Evolutionary conservation across 2,888 invertebrate species (phyloP).

Genomic region (Ellobium chinense): DNA sequence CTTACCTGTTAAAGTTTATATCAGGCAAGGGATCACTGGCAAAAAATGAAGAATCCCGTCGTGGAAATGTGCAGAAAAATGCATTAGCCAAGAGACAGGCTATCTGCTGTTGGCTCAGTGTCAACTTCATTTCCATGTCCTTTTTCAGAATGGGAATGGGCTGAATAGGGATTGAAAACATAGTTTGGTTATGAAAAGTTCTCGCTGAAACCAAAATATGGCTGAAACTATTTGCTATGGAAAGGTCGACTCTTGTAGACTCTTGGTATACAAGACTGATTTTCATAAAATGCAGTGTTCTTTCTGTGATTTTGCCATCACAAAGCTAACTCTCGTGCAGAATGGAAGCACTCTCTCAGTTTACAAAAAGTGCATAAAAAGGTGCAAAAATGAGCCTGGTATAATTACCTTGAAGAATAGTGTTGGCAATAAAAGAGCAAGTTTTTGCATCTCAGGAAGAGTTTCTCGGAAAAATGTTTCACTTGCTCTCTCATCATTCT

Average conservation of each 20-base stretch:
- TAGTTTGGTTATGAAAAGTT: background rate
- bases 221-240: background rate
- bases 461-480: background rate
- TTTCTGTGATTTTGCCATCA: too few species aligned
- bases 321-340: background rate
- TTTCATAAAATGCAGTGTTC: too few species aligned
- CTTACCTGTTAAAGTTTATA: constrained; percentile 90
- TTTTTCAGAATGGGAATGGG: constrained; percentile 87
- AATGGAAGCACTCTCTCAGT: background rate
- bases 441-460: background rate
- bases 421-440: background rate
- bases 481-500: too few species aligned
- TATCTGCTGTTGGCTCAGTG: constrained; percentile 85
- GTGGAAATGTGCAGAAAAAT: constrained; percentile 96
- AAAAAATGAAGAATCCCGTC: constrained; percentile 83
- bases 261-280: too few species aligned
- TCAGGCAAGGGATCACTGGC: constrained; percentile 83
- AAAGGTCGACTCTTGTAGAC: too few species aligned
- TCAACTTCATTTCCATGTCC: constrained; percentile 81
- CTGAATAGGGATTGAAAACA: too few species aligned
- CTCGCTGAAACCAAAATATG: background rate
- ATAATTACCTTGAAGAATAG: background rate
- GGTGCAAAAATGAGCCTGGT: background rate
- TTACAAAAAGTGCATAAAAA: background rate
- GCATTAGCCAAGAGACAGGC: constrained; percentile 94